Evolutionary conservation across 2,888 invertebrate species (phyloP).

Genomic region (Trissolcus brochymenae): DNA sequence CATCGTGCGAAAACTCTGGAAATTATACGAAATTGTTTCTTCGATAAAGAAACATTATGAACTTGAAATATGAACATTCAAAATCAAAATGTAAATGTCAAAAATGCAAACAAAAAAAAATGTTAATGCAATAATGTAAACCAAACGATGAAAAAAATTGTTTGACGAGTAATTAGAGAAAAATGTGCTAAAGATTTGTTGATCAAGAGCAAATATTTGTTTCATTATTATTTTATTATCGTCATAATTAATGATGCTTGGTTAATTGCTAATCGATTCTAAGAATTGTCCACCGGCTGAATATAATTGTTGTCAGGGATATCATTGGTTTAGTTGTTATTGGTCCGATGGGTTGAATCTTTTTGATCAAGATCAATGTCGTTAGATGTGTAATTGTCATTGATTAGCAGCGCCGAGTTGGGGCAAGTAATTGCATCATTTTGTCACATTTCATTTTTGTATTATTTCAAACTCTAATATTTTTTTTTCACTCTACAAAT

Average conservation of each 20-base stretch:
- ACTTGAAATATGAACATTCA: too few relatives aligned
- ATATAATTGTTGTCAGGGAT: slow-evolving; percentile 2
- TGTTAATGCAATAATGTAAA: too few relatives aligned
- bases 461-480: not conserved
- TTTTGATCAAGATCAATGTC: slow-evolving; percentile 45
- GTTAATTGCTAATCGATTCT: slow-evolving; percentile 17
- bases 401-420: slow-evolving; percentile 26
- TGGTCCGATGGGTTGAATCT: slow-evolving; percentile 3
- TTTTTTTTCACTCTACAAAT: not conserved
- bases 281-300: slow-evolving; percentile 7
- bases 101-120: too few relatives aligned
- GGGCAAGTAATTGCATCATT: slow-evolving; percentile 13
- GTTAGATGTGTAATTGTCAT: slow-evolving; percentile 32
- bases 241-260: slow-evolving; percentile 14
- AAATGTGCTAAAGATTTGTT: not conserved
- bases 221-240: not conserved
- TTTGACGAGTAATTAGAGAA: too few relatives aligned
- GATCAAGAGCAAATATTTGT: not conserved
- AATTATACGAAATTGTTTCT: too few relatives aligned
- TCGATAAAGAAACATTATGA: too few relatives aligned
- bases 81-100: too few relatives aligned
- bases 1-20: too few relatives aligned
- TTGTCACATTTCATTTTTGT: too few relatives aligned
- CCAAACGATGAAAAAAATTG: too few relatives aligned
- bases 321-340: slow-evolving; percentile 18